Conservation (phyloP, 1,140 invertebrate genomes). For the Papilio polyxenes region DNA sequence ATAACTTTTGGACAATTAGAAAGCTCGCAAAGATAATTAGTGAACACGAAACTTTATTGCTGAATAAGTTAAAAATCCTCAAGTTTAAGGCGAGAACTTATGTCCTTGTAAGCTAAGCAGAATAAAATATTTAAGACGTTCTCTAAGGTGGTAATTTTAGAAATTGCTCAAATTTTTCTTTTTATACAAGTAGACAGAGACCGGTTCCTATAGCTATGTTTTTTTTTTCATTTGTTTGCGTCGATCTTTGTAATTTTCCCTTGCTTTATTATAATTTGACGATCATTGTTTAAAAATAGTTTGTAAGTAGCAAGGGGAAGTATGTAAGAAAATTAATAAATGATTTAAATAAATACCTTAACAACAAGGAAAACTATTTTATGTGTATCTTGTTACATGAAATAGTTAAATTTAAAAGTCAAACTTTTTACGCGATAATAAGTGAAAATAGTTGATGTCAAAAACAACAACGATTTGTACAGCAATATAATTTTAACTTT, state of each 20-base stretch:
- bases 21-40: not conserved
- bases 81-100: not conserved
- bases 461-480: not conserved
- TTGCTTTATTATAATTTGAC: not conserved
- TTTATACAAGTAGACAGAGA: not conserved
- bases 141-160: not conserved
- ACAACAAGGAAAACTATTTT: not conserved
- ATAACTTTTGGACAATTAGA: not conserved
- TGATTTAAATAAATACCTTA: not conserved
- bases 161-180: not conserved
- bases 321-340: not conserved
- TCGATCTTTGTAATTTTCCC: not conserved
- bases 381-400: not conserved
- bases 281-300: conserved; percentile 10
- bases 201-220: not conserved
- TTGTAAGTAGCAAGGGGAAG: not conserved
- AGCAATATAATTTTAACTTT: not conserved
- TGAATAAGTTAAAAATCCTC: not conserved
- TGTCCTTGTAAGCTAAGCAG: not conserved
- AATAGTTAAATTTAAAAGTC: not conserved
- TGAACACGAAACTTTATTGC: not conserved
- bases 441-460: not conserved
- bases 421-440: not conserved
- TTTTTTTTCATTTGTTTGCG: not conserved
- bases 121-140: not conserved